phyloP scores from a whole-genome alignment of 1,140 invertebrate species.

The Dysdera silvatica region DNA sequence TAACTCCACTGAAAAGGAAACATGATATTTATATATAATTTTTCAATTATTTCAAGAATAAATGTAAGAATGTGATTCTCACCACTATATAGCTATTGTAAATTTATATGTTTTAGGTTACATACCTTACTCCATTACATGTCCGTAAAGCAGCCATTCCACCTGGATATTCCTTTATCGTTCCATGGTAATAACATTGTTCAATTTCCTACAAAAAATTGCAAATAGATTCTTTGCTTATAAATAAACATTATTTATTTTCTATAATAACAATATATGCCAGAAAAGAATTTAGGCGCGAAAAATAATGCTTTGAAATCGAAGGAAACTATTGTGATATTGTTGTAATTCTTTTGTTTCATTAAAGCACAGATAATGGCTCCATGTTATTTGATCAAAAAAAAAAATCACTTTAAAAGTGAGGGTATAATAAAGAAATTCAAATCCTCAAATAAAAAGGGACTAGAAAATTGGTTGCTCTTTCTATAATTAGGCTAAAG shows the following conservation, averaged over 20 bases:
- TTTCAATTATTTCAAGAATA: constrained; percentile 2
- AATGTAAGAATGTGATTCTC: neutral
- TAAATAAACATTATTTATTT: neutral
- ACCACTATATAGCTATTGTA: neutral
- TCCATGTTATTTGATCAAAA: too few species aligned
- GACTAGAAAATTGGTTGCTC: too few species aligned
- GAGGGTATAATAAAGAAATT: too few species aligned
- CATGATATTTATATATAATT: constrained; percentile 1
- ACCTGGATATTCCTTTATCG: constrained; percentile 84
- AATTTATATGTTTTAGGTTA: neutral
- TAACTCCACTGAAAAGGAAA: constrained; percentile 65
- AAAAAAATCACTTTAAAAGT: too few species aligned
- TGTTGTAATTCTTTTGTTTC: too few species aligned
- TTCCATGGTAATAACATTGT: constrained; percentile 92
- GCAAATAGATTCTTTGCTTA: neutral
- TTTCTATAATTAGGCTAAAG: too few species aligned
- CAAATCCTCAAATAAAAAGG: too few species aligned
- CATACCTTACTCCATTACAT: constrained; percentile 74
- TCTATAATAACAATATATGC: neutral
- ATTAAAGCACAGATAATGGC: too few species aligned
- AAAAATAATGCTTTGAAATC: too few species aligned
- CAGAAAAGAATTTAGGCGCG: too few species aligned
- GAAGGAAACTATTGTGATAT: too few species aligned
- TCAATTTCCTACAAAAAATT: constrained; percentile 65
- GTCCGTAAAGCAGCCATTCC: constrained; percentile 94